Evolutionary conservation across 2,113 vertebrate genomes (phyloP).

Genomic region (Tachysurus vachellii): DNA sequence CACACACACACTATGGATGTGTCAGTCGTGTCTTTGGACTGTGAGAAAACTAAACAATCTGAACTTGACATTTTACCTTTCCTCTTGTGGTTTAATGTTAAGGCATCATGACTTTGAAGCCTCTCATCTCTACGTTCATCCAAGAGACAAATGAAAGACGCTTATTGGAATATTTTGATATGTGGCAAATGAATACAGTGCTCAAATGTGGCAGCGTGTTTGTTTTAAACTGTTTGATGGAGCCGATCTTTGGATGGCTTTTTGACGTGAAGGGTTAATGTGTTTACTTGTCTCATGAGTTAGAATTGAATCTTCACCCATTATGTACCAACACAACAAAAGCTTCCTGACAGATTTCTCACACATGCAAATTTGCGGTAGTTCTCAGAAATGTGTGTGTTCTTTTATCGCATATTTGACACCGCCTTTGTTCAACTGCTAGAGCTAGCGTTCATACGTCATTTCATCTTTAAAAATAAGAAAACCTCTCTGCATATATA

Average conservation of each 20-base stretch:
- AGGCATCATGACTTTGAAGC: neutral
- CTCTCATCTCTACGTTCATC: neutral
- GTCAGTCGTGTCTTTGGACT: too few species aligned
- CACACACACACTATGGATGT: too few species aligned
- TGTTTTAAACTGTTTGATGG: neutral
- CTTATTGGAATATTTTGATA: neutral
- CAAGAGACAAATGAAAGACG: neutral
- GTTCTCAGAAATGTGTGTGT: neutral
- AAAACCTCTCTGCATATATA: neutral
- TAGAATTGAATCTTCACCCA: neutral
- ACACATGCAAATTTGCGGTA: neutral
- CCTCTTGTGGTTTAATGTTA: too few species aligned
- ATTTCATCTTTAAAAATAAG: too few species aligned
- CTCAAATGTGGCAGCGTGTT: neutral
- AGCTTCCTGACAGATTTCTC: neutral
- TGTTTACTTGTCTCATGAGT: neutral
- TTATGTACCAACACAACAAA: neutral
- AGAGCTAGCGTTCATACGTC: too few species aligned
- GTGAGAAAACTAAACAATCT: too few species aligned
- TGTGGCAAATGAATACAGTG: neutral
- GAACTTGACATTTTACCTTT: too few species aligned
- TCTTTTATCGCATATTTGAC: neutral
- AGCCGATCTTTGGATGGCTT: neutral
- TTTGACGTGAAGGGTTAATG: neutral
- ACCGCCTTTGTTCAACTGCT: neutral